phyloP scores from a whole-genome alignment of 2,797 vertebrate genomes.

The Clamator glandarius region DNA sequence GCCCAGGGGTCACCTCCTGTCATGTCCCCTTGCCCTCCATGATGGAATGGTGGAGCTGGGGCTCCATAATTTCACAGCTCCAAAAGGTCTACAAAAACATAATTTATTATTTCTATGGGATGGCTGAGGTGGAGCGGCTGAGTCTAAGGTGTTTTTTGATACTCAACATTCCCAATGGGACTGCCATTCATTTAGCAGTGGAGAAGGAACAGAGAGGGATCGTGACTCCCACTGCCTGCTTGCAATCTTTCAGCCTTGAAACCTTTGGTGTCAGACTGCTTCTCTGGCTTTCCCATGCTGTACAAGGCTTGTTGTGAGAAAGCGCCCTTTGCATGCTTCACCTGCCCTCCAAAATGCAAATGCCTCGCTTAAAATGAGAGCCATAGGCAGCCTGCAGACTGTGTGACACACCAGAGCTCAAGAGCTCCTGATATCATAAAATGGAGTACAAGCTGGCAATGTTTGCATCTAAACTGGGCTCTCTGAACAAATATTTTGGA shows the following conservation, averaged over 20 bases:
- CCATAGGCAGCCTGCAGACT: background rate
- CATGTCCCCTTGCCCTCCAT: background rate
- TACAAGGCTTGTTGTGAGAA: background rate
- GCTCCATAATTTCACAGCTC: background rate
- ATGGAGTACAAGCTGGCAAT: background rate
- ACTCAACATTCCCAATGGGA: background rate
- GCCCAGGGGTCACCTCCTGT: background rate
- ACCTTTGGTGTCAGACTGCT: background rate
- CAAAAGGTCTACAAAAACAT: background rate
- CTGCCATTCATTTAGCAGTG: background rate
- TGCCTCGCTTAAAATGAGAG: background rate
- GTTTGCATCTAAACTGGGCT: conserved; percentile 6
- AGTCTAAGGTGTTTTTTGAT: background rate
- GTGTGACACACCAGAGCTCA: background rate
- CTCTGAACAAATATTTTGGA: conserved; percentile 26
- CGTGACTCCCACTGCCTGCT: background rate
- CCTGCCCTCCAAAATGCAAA: conserved; percentile 11
- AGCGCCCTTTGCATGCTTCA: background rate
- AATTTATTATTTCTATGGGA: background rate
- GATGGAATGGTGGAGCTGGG: background rate
- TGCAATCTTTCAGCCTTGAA: background rate
- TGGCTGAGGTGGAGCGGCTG: background rate
- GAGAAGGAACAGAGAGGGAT: background rate
- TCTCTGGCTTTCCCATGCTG: background rate
- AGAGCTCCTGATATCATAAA: background rate